A percentile compares a stretch with the other conserved stretches of the same genome.
phyloP scores from a whole-genome alignment of 2,888 invertebrate species.

The Diachrysia chrysitis region DNA sequence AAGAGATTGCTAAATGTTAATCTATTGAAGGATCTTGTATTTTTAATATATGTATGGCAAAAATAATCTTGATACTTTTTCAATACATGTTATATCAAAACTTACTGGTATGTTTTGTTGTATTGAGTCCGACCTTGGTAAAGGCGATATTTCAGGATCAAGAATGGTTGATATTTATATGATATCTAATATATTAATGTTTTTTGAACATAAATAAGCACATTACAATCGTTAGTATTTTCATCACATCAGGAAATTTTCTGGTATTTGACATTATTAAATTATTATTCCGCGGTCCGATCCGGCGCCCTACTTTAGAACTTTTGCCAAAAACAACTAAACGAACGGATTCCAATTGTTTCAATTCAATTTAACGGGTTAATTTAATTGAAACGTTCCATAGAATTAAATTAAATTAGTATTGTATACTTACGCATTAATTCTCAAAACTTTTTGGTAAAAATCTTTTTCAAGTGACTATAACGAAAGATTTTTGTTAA shows the following conservation, averaged over 20 bases:
- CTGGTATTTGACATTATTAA: slow-evolving; percentile 30
- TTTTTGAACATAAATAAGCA: too few relatives aligned
- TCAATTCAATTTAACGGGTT: slow-evolving; percentile 55
- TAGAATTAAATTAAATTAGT: slow-evolving; percentile 44
- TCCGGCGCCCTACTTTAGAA: slow-evolving; percentile 30
- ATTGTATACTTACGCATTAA: slow-evolving; percentile 20
- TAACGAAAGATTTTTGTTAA: too few relatives aligned
- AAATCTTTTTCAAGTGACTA: background rate
- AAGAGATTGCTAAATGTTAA: background rate
- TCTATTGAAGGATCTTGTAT: background rate
- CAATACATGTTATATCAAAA: too few relatives aligned
- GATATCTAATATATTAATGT: too few relatives aligned
- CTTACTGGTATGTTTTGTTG: too few relatives aligned
- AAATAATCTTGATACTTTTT: background rate
- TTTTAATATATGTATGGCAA: background rate
- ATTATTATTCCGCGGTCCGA: slow-evolving; percentile 25
- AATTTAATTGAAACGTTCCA: slow-evolving; percentile 53
- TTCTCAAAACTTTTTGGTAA: slow-evolving; percentile 12
- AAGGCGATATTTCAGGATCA: too few relatives aligned
- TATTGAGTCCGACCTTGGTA: too few relatives aligned
- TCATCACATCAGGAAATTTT: background rate
- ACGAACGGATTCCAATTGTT: slow-evolving; percentile 49
- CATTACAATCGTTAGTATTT: background rate
- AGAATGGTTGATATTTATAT: too few relatives aligned
- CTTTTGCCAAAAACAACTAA: slow-evolving; percentile 52